These are phyloP conservation scores for Butorides virescens DNA, from an alignment of 2,113 vertebrate genomes.

Conservation along the genomic window DNA sequence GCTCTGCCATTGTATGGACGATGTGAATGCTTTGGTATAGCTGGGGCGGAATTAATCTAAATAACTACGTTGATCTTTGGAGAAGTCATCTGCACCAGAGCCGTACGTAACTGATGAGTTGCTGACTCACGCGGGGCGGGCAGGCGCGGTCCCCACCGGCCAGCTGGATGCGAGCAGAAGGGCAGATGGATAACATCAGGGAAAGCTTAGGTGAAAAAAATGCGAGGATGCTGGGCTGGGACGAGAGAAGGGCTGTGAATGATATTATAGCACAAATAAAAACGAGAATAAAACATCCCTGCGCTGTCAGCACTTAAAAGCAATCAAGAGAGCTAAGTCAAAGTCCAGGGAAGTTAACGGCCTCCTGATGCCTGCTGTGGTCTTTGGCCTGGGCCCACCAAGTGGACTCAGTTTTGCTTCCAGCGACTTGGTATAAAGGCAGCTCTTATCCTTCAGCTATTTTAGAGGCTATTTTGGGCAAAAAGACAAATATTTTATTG, in stretches of 20 bases:
- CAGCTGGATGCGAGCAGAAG: not conserved
- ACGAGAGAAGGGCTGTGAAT: not conserved
- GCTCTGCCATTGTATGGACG: rapidly evolving
- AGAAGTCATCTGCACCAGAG: not conserved
- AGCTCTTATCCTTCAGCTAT: not conserved
- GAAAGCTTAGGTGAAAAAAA: not conserved
- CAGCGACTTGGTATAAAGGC: not conserved
- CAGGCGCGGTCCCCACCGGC: not conserved
- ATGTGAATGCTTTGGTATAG: not conserved
- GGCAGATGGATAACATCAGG: not conserved
- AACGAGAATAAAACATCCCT: not conserved
- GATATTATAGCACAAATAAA: not conserved
- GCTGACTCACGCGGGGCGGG: not conserved
- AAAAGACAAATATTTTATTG: not conserved
- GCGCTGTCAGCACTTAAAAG: not conserved
- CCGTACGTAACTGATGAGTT: not conserved
- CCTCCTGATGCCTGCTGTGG: rapidly evolving
- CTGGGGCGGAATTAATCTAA: not conserved
- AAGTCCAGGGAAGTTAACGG: not conserved
- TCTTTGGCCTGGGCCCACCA: not conserved
- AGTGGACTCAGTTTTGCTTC: not conserved
- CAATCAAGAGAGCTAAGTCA: not conserved
- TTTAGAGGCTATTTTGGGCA: not conserved
- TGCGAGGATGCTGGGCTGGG: not conserved
- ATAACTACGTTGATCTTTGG: not conserved